phyloP scores from a whole-genome alignment of 2,113 vertebrate genomes.

The Paralichthys olivaceus region DNA sequence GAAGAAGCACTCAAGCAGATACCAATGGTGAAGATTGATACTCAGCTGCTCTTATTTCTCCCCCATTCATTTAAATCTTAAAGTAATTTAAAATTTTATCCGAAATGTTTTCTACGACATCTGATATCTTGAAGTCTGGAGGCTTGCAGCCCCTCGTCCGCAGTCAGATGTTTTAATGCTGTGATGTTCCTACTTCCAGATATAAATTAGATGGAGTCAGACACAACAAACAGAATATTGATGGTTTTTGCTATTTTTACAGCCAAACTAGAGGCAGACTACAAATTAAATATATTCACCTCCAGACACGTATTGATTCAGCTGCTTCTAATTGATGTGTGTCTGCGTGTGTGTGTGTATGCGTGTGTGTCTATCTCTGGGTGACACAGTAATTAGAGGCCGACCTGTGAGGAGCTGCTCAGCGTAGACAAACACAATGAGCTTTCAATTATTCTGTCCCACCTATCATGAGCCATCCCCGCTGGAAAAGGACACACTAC shows the following conservation, averaged over 20 bases:
- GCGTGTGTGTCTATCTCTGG: slow-evolving; percentile 41
- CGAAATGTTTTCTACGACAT: too few relatives aligned
- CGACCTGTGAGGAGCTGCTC: slow-evolving; percentile 45
- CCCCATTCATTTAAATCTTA: background rate
- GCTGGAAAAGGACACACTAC: slow-evolving; percentile 28
- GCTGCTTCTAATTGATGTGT: slow-evolving; percentile 9
- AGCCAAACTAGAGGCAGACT: too few relatives aligned
- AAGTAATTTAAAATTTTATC: background rate
- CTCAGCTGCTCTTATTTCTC: background rate
- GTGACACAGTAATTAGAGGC: slow-evolving; percentile 64
- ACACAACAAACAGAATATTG: too few relatives aligned
- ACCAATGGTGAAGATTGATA: background rate
- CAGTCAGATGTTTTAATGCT: too few relatives aligned
- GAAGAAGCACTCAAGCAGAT: background rate
- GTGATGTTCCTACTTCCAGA: too few relatives aligned
- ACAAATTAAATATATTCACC: slow-evolving; percentile 1
- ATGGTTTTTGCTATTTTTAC: too few relatives aligned
- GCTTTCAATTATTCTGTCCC: slow-evolving; percentile 60
- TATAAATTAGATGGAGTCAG: background rate
- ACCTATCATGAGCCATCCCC: slow-evolving; percentile 1
- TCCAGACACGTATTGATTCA: slow-evolving; percentile 56
- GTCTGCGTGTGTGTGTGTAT: slow-evolving; percentile 5
- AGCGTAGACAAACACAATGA: slow-evolving; percentile 55
- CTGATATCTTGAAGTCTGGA: too few relatives aligned
- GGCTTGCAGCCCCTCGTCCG: too few relatives aligned